Conservation (phyloP, 2,113 vertebrate species). For the Verasper variegatus region DNA sequence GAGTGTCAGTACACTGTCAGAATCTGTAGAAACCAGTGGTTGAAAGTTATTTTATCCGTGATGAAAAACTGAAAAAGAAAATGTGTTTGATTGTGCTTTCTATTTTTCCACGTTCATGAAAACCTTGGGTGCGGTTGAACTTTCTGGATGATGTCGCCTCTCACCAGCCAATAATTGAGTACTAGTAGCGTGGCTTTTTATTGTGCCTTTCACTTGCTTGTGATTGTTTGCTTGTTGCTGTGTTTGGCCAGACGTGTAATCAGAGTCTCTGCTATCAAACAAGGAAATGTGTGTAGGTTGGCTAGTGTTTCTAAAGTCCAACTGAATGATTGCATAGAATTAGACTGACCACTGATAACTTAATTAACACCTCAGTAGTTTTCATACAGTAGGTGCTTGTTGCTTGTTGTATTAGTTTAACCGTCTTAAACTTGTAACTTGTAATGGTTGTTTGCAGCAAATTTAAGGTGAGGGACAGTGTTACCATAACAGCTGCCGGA, state of each 20-base stretch:
- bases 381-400: not conserved
- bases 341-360: not conserved
- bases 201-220: not conserved
- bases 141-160: constrained; percentile 14
- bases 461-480: constrained; percentile 33
- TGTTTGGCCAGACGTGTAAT: not conserved
- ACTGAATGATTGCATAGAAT: not conserved
- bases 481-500: constrained; percentile 26
- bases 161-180: not conserved
- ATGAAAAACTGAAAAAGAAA: constrained; percentile 6
- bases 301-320: not conserved
- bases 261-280: constrained; percentile 6
- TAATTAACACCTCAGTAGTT: constrained; percentile 9
- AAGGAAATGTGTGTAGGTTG: not conserved
- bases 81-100: not conserved
- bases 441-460: constrained; percentile 40
- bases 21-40: constrained; percentile 6
- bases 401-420: constrained; percentile 9
- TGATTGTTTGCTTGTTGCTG: constrained; percentile 4
- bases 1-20: not conserved
- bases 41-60: constrained; percentile 34
- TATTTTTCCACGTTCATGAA: constrained; percentile 21
- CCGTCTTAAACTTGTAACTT: not conserved
- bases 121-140: constrained; percentile 32
- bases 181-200: not conserved